A percentile compares a stretch with the other conserved stretches of the same genome.
These are phyloP conservation scores for Argyresthia goedartella DNA, from an alignment of 2,888 invertebrate species.

Conservation along the genomic window DNA sequence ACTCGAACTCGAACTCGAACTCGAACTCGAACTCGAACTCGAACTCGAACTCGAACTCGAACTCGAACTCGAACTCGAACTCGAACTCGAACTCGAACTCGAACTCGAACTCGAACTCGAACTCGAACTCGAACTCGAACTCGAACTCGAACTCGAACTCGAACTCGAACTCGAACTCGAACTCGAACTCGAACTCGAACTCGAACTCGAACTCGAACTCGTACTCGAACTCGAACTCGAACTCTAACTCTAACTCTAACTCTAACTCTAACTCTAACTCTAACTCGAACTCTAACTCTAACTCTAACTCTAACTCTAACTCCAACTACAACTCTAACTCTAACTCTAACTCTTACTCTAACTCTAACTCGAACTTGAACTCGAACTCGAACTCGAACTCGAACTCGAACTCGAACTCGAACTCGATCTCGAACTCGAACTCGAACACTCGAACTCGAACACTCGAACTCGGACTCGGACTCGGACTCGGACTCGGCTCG, in stretches of 20 bases:
- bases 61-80: neutral
- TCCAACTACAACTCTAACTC: neutral
- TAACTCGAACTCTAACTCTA: no score
- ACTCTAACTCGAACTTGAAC: neutral
- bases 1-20: neutral
- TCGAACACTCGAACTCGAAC: neutral
- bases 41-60: neutral
- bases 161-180: neutral
- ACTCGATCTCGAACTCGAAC: neutral
- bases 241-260: neutral
- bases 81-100: neutral
- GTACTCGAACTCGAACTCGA: neutral
- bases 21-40: neutral
- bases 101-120: neutral
- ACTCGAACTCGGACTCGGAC: neutral
- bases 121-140: neutral
- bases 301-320: neutral
- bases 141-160: neutral
- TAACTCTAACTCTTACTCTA: neutral
- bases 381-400: neutral
- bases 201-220: neutral
- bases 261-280: neutral
- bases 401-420: neutral
- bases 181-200: neutral
- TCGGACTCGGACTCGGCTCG: neutral